Evolutionary conservation across 2,888 invertebrate species (phyloP).

Genomic region (Saturnia pavonia): DNA sequence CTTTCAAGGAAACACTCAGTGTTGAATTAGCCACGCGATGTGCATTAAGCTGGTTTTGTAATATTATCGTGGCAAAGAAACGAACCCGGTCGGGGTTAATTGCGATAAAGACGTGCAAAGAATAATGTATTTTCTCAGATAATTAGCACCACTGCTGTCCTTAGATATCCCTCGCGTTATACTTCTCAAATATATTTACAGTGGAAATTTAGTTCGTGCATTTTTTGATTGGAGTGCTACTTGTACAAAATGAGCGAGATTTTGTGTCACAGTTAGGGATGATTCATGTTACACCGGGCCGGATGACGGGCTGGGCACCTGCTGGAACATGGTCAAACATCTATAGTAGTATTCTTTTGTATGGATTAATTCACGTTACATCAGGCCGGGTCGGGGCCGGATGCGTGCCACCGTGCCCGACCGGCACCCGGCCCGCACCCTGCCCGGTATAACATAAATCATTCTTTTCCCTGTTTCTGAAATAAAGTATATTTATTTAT

Average conservation of each 20-base stretch:
- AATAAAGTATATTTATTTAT: background rate
- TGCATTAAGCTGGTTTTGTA: constrained; percentile 51
- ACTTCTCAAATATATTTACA: constrained; percentile 23
- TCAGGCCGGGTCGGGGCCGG: too few species aligned
- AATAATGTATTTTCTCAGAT: constrained; percentile 49
- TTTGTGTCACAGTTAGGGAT: background rate
- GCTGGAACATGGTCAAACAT: too few species aligned
- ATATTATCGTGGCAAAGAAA: constrained; percentile 53
- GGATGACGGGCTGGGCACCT: too few species aligned
- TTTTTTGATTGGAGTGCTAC: constrained; percentile 20
- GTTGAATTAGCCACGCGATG: constrained; percentile 61
- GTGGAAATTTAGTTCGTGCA: constrained; percentile 20
- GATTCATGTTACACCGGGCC: too few species aligned
- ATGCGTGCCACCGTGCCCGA: too few species aligned
- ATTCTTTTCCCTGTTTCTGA: background rate
- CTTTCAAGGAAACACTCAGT: constrained; percentile 54
- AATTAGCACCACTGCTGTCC: constrained; percentile 33
- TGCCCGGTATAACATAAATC: too few species aligned
- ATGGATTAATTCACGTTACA: too few species aligned
- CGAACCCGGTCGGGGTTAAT: constrained; percentile 54
- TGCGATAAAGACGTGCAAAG: constrained; percentile 58
- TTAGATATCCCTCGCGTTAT: constrained; percentile 25
- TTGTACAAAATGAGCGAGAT: background rate
- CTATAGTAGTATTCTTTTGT: too few species aligned
- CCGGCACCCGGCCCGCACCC: too few species aligned